These are phyloP conservation scores for Heptranchias perlo DNA, from an alignment of 2,113 vertebrate genomes.

Conservation along the genomic window DNA sequence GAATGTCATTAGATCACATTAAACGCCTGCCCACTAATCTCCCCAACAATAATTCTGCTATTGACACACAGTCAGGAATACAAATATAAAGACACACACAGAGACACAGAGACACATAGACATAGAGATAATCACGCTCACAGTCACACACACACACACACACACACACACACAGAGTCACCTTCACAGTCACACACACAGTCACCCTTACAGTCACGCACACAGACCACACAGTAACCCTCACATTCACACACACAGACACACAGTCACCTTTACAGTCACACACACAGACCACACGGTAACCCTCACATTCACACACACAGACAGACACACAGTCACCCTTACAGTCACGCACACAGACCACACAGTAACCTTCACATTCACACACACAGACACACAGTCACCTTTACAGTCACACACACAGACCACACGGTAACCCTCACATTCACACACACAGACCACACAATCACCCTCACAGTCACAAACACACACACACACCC, in stretches of 20 bases:
- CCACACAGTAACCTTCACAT: no score
- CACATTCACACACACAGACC: neutral
- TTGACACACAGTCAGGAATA: neutral
- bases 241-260: neutral
- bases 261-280: neutral
- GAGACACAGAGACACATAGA: neutral
- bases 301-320: neutral
- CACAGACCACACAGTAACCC: no score
- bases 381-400: neutral
- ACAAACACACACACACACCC: no score
- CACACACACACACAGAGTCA: no score
- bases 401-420: neutral
- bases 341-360: no score
- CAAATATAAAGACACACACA: neutral
- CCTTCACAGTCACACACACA: no score
- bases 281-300: no score
- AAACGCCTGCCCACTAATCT: neutral
- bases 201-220: no score
- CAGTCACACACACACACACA: no score
- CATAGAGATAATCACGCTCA: neutral
- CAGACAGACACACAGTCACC: neutral
- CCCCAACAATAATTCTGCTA: neutral
- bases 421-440: no score
- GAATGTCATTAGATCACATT: neutral
- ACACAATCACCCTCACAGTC: no score